Base-by-base conservation (phyloP, 1,140 invertebrate species). In the Drosophila littoralis region DNA sequence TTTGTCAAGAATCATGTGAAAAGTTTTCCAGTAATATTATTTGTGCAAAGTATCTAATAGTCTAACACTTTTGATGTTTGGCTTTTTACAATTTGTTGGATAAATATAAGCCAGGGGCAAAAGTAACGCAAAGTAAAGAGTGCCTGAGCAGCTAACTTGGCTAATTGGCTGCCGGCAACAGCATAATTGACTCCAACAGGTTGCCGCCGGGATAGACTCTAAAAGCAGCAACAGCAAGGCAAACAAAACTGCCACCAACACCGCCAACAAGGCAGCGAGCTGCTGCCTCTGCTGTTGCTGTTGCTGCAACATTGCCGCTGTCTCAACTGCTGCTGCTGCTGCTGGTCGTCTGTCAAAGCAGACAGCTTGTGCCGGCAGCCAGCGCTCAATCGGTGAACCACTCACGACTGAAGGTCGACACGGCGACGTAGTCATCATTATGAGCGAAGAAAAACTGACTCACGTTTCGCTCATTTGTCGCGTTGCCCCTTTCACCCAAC, bases 391-490 rank as follows among this genome's bases (percentile, higher is more conserved):
- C 50, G n/a, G n/a, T 35, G 50, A 55, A 42, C 42, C 32, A 6
- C 61, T 72, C 69, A 72, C 68, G 59, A 76, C 59, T 70, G 75
- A 79, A 63, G 77, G 77, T 79, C 75, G 77, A 59, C 54, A n/a
- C 17, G 36, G 22, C 58, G 28, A 45, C 51, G 22, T 43, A 45
- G 45, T 45, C 22, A 68, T 59, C 50, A 55, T 63, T 15, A 48
- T 51, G 35, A 51, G 38, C 45, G 15, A 9, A 60, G 50, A 32
- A 52, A 48, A 68, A 68, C 61, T 77, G 81, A 84, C 72, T 88
- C 84, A 88, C 84, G 84, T 89, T 88, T 84, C 58, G 67, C 77
- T 84, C 84, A 81, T 89, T 86, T 88, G 64, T 75, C 58, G 81
- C 61, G 81, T 45, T 57, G 36, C 70, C 67, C 59, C 69, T 63